phyloP scores from a whole-genome alignment of 2,888 invertebrate species.

The Parasteatoda lunata region DNA sequence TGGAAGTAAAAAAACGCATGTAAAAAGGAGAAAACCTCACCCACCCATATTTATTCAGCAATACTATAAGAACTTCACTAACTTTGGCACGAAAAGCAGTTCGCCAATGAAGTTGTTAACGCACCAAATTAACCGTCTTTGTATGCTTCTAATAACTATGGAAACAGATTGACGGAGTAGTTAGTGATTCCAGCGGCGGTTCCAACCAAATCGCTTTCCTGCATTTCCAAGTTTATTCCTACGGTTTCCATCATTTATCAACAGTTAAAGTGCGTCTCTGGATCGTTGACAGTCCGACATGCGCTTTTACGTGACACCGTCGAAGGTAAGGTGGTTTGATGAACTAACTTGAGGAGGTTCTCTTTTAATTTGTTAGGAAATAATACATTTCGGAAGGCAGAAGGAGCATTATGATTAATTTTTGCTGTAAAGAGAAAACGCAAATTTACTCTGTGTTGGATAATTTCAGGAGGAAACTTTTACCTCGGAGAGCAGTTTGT shows the following conservation, averaged over 20 bases:
- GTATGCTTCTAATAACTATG: slow-evolving; percentile 64
- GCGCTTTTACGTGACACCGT: slow-evolving; percentile 55
- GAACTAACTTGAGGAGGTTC: background rate
- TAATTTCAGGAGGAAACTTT: too few relatives aligned
- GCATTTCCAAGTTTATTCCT: slow-evolving; percentile 46
- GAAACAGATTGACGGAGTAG: slow-evolving; percentile 63
- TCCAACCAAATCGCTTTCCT: slow-evolving; percentile 36
- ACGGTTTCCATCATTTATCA: slow-evolving; percentile 52
- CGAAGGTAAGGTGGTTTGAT: background rate
- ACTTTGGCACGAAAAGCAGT: slow-evolving; percentile 28
- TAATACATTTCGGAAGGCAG: background rate
- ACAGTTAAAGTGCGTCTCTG: slow-evolving; percentile 42
- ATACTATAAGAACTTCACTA: slow-evolving; percentile 16
- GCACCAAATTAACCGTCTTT: slow-evolving; percentile 47
- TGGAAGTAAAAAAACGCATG: background rate
- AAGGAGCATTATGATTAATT: background rate
- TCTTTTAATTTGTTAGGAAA: background rate
- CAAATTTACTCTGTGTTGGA: too few relatives aligned
- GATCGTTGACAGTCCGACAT: slow-evolving; percentile 60
- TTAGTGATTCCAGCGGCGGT: slow-evolving; percentile 53
- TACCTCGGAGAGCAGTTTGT: too few relatives aligned
- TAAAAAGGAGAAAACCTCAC: slow-evolving; percentile 17
- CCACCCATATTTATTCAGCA: slow-evolving; percentile 43
- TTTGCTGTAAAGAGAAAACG: background rate
- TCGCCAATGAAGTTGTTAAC: slow-evolving; percentile 60